phyloP scores from a whole-genome alignment of 2,797 vertebrate species.

The Tangara arthus region DNA sequence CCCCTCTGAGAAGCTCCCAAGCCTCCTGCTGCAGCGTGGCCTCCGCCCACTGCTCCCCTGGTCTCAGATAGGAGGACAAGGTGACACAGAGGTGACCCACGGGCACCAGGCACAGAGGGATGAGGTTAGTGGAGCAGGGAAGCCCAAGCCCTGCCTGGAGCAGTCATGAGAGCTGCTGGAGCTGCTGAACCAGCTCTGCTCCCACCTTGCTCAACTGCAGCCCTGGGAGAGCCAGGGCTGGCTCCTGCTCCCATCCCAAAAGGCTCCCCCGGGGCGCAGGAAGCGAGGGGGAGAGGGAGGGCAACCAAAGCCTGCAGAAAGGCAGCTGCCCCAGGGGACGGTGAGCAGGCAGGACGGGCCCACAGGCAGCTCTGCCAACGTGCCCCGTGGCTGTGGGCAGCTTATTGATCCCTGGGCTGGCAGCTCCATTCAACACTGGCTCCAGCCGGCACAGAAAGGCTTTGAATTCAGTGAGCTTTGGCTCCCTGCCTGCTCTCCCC shows the following conservation, averaged over 20 bases:
- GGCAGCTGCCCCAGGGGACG: neutral
- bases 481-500: neutral
- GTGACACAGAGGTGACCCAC: conserved; percentile 16
- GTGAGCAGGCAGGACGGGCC: neutral
- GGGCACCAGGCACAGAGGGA: neutral
- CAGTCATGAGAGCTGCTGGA: neutral
- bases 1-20: neutral
- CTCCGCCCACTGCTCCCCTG: neutral
- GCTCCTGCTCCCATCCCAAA: neutral
- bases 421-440: neutral
- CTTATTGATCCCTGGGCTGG: neutral
- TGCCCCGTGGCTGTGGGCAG: neutral
- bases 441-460: neutral
- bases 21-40: neutral
- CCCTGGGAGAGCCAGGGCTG: neutral
- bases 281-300: neutral
- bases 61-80: neutral
- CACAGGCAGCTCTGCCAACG: neutral
- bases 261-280: neutral
- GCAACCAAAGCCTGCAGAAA: conserved; percentile 5
- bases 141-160: neutral
- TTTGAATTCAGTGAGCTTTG: neutral
- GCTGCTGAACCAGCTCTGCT: neutral
- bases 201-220: neutral
- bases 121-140: conserved; percentile 25